Evolutionary conservation across 2,888 invertebrate species (phyloP).

Genomic region (Stenichneumon culpator): DNA sequence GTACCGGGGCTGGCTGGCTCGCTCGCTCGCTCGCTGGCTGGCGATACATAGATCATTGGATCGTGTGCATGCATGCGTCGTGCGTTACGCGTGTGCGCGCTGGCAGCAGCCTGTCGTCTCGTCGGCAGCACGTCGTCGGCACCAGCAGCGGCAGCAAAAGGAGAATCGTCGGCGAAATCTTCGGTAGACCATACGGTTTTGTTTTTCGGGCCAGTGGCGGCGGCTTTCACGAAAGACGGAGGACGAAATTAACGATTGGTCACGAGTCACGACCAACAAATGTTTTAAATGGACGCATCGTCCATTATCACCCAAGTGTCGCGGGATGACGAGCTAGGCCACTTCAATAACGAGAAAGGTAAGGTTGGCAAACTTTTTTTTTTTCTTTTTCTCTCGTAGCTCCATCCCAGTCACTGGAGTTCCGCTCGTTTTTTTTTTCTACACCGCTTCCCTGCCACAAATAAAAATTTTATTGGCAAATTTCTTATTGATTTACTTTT

Average conservation of each 20-base stretch:
- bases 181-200: conserved; percentile 47
- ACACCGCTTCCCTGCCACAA: not conserved
- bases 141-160: conserved; percentile 56
- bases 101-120: conserved; percentile 64
- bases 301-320: conserved; percentile 99
- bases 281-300: conserved; percentile 98
- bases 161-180: conserved; percentile 49
- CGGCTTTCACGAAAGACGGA: conserved; percentile 73
- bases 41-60: conserved; percentile 61
- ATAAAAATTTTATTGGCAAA: not conserved
- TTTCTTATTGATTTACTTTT: not conserved
- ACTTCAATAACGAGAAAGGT: conserved; percentile 98
- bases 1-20: not conserved
- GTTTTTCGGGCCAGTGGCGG: conserved; percentile 55
- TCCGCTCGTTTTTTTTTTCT: not conserved
- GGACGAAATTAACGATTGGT: conserved; percentile 81
- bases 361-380: conserved; percentile 67
- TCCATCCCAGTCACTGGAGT: not conserved
- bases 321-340: conserved; percentile 95
- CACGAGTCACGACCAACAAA: conserved; percentile 86
- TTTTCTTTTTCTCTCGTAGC: not conserved
- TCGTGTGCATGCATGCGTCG: conserved; percentile 70
- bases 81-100: conserved; percentile 70
- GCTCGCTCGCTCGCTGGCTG: conserved; percentile 14
- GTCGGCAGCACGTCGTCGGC: conserved; percentile 55